phyloP scores from a whole-genome alignment of 1,140 invertebrate genomes.

The roundworm (Caenorhabditis elegans) region DNA sequence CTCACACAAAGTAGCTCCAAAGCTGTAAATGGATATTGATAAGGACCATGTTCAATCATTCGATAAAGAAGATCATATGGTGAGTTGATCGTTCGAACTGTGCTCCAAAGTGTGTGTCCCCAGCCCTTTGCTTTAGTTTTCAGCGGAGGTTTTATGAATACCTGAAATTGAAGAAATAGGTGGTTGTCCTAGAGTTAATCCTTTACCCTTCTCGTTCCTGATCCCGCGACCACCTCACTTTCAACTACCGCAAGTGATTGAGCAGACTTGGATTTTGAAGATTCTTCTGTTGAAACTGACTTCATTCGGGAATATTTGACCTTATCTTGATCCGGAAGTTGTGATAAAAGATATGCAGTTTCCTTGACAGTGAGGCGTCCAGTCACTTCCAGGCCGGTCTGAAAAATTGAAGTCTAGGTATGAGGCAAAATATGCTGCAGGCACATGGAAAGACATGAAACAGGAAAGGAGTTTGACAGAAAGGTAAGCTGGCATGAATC shows the following conservation, averaged over 20 bases:
- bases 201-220: not conserved
- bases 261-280: not conserved
- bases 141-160: not conserved
- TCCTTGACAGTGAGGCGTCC: not conserved
- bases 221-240: not conserved
- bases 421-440: too few species aligned
- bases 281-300: not conserved
- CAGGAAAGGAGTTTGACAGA: too few species aligned
- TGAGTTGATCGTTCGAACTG: not conserved
- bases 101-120: not conserved
- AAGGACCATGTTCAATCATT: constrained; percentile 41
- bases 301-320: not conserved
- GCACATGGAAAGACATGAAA: too few species aligned
- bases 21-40: constrained; percentile 22
- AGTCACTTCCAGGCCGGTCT: not conserved
- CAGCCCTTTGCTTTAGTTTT: not conserved
- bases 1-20: constrained; percentile 15
- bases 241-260: not conserved
- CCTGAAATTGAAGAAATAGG: not conserved
- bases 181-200: not conserved
- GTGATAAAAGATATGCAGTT: not conserved
- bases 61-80: constrained; percentile 28
- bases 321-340: not conserved
- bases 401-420: not conserved
- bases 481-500: too few species aligned